These are phyloP conservation scores for Ambastaia sidthimunki DNA, from an alignment of 2,797 vertebrate species.

Conservation along the genomic window DNA sequence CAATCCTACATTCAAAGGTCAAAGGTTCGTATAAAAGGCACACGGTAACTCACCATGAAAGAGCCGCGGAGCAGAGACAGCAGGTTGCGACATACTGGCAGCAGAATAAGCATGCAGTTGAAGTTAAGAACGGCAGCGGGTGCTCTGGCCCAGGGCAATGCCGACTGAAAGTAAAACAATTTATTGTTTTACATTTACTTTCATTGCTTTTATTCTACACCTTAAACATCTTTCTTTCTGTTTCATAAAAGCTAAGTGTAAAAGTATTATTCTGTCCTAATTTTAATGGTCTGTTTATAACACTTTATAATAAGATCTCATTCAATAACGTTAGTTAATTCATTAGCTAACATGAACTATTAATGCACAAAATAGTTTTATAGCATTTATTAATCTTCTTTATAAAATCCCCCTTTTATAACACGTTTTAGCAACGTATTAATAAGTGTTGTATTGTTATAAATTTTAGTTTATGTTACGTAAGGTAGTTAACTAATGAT, in stretches of 20 bases:
- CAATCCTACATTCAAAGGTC: background rate
- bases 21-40: background rate
- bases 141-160: slow-evolving; percentile 86
- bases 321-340: too few species aligned
- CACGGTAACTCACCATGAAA: slow-evolving; percentile 78
- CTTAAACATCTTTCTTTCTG: too few species aligned
- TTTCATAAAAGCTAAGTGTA: too few species aligned
- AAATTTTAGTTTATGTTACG: too few species aligned
- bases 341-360: too few species aligned
- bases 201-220: background rate
- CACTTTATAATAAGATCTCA: too few species aligned
- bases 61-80: slow-evolving; percentile 88
- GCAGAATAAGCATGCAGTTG: slow-evolving; percentile 90
- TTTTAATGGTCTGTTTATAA: background rate
- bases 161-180: slow-evolving; percentile 70
- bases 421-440: too few species aligned
- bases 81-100: slow-evolving; percentile 90
- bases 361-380: too few species aligned
- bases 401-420: too few species aligned
- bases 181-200: slow-evolving; percentile 9
- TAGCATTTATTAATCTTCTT: too few species aligned
- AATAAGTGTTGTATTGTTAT: too few species aligned
- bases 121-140: slow-evolving; percentile 93
- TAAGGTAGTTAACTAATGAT: too few species aligned
- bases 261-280: background rate